Conservation (phyloP, 53 echinoderm and acorn worm species). For the Arbacia lixula region DNA sequence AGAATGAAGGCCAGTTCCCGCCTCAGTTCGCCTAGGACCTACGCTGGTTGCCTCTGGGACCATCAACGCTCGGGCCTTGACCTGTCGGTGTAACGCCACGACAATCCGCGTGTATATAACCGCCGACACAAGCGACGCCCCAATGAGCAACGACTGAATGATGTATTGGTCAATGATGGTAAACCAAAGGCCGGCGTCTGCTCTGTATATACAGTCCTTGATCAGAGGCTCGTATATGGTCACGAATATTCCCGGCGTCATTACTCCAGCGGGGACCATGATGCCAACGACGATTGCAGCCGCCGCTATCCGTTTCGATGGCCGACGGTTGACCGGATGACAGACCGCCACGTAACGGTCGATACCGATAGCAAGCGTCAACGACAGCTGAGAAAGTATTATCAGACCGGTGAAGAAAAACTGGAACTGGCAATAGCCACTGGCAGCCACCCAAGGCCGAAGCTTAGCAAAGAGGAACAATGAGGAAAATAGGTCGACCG, state of each 20-base stretch:
- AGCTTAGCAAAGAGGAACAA: not conserved
- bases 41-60: too few species aligned
- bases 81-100: too few species aligned
- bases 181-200: too few species aligned
- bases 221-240: not conserved
- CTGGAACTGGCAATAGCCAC: not conserved
- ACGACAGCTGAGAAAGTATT: not conserved
- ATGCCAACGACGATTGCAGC: not conserved
- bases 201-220: not conserved
- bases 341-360: conserved; percentile 5
- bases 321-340: not conserved
- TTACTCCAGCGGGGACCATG: not conserved
- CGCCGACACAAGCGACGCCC: too few species aligned
- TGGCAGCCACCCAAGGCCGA: not conserved
- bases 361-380: not conserved
- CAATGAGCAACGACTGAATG: too few species aligned
- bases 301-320: not conserved
- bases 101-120: too few species aligned
- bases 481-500: not conserved
- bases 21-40: too few species aligned
- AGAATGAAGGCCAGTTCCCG: too few species aligned
- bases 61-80: too few species aligned
- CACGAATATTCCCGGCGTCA: not conserved
- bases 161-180: too few species aligned
- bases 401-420: not conserved